Evolutionary conservation across 2,113 vertebrate species (phyloP).

Genomic region (Pseudonaja textilis): DNA sequence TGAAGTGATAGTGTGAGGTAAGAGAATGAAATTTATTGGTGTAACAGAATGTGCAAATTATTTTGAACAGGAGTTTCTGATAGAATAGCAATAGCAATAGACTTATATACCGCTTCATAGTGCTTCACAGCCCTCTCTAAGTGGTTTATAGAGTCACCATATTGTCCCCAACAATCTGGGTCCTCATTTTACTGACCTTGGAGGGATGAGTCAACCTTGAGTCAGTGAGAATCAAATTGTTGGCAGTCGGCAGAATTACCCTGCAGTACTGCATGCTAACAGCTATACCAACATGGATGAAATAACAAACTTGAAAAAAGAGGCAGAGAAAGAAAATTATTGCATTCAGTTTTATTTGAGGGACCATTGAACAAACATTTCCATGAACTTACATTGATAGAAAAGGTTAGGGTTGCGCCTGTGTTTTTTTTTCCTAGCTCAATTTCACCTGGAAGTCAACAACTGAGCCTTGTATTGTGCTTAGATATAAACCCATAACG

Average conservation of each 20-base stretch:
- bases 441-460: background rate
- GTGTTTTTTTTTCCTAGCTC: background rate
- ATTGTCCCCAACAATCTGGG: no score
- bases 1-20: background rate
- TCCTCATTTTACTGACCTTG: no score
- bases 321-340: background rate
- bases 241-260: no score
- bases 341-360: background rate
- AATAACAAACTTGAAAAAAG: background rate
- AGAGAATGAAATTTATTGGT: background rate
- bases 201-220: no score
- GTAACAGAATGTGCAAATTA: background rate
- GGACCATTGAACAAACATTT: background rate
- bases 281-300: background rate
- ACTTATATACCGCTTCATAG: no score
- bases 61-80: background rate
- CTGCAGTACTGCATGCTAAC: no score
- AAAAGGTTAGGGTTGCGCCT: background rate
- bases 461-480: background rate
- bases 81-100: background rate
- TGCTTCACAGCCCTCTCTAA: no score
- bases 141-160: no score
- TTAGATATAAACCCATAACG: background rate
- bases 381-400: background rate
- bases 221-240: no score